phyloP scores from a whole-genome alignment of 2,888 invertebrate species.

The Aricia artaxerxes region DNA sequence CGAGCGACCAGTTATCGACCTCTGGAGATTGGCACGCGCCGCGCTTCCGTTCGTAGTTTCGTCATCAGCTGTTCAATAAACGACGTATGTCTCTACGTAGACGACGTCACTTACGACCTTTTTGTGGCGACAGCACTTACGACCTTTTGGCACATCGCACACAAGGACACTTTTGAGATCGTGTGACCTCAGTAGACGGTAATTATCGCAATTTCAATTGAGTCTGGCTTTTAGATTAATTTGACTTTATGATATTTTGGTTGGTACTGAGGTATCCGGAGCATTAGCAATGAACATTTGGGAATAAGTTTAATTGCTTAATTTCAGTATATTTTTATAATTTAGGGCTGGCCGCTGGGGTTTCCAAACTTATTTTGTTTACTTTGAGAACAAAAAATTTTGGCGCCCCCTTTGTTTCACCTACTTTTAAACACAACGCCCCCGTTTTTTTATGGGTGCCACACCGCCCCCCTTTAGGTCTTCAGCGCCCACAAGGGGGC shows the following conservation, averaged over 20 bases:
- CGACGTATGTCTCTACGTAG: slow-evolving; percentile 55
- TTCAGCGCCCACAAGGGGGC: no score
- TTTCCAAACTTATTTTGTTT: no score
- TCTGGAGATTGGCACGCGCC: slow-evolving; percentile 70
- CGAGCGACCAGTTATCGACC: slow-evolving; percentile 50
- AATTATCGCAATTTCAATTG: slow-evolving; percentile 56
- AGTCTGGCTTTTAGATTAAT: slow-evolving; percentile 34
- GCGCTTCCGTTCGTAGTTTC: slow-evolving; percentile 73
- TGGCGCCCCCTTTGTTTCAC: no score
- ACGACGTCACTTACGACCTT: slow-evolving; percentile 54
- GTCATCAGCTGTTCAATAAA: slow-evolving; percentile 58
- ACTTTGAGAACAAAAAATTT: no score
- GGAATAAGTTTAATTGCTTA: neutral
- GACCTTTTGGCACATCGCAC: slow-evolving; percentile 49
- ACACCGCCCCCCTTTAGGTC: no score
- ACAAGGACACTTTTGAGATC: slow-evolving; percentile 66
- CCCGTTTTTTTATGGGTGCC: no score
- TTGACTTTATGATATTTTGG: slow-evolving; percentile 26
- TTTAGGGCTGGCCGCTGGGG: no score
- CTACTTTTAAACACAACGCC: no score
- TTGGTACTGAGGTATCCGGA: neutral
- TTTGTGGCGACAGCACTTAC: slow-evolving; percentile 40
- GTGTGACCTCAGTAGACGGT: slow-evolving; percentile 71
- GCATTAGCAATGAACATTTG: neutral
- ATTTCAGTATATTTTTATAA: neutral